Conservation (phyloP, 1,140 invertebrate species). For the Cepaea nemoralis region DNA sequence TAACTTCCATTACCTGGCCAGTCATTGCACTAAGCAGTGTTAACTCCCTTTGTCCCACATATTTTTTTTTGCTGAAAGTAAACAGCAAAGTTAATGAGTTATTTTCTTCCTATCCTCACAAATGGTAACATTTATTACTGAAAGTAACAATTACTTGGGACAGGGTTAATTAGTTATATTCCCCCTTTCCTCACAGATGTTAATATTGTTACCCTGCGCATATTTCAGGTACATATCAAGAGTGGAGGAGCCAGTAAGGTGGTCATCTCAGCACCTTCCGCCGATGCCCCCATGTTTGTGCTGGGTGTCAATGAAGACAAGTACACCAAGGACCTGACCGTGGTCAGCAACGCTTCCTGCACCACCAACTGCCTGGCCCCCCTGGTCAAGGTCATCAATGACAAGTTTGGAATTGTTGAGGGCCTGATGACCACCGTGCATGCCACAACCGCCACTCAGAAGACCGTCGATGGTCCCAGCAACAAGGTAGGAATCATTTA, state of each 20-base stretch:
- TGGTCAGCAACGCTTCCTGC: slow-evolving; percentile 93
- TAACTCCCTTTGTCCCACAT: no score
- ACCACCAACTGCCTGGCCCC: slow-evolving; percentile 99
- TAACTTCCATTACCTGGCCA: no score
- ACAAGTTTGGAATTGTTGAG: slow-evolving; percentile 95
- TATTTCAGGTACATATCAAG: slow-evolving; percentile 80
- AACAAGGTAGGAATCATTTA: no score
- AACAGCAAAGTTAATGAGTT: no score
- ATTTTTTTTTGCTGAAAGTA: no score
- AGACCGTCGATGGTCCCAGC: slow-evolving; percentile 96
- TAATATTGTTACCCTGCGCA: no score
- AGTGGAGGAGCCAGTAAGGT: slow-evolving; percentile 95
- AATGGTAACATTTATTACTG: no score
- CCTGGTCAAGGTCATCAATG: slow-evolving; percentile 93
- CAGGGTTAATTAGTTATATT: no score
- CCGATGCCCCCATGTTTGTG: slow-evolving; percentile 98
- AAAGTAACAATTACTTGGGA: no score
- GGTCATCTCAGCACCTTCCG: slow-evolving; percentile 96
- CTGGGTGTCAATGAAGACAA: slow-evolving; percentile 93
- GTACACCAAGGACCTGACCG: slow-evolving; percentile 84
- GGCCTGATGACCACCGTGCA: slow-evolving; percentile 99
- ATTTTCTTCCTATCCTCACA: no score
- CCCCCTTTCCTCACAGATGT: no score
- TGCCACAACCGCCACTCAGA: slow-evolving; percentile 97
- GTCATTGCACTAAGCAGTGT: no score